Evolutionary conservation across 2,888 invertebrate genomes (phyloP).

Genomic region (Ecdyonurus torrentis): DNA sequence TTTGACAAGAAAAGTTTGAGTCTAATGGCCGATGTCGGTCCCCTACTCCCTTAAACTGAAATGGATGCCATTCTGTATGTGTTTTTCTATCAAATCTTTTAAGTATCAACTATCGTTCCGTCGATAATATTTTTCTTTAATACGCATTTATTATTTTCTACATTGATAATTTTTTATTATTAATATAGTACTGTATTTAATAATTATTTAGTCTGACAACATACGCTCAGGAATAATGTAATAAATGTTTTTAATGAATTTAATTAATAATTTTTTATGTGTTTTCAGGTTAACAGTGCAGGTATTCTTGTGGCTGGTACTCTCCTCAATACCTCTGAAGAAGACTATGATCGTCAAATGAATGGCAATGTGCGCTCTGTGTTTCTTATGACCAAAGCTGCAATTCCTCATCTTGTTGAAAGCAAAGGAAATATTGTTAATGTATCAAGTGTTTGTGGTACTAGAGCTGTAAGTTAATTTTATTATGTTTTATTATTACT

Average conservation of each 20-base stretch:
- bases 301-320: slow-evolving; percentile 27
- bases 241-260: neutral
- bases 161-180: too few species aligned
- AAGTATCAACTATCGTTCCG: too few species aligned
- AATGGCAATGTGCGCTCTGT: slow-evolving; percentile 32
- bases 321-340: slow-evolving; percentile 30
- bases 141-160: too few species aligned
- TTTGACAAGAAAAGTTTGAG: too few species aligned
- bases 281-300: slow-evolving; percentile 17
- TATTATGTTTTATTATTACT: too few species aligned
- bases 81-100: too few species aligned
- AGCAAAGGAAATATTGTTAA: slow-evolving; percentile 33
- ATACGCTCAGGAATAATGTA: too few species aligned
- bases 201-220: neutral
- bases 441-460: slow-evolving; percentile 38
- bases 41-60: too few species aligned
- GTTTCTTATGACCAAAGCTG: slow-evolving; percentile 28
- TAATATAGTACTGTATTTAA: neutral
- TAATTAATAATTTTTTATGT: neutral
- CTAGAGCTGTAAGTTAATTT: slow-evolving; percentile 30
- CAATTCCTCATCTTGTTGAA: slow-evolving; percentile 29
- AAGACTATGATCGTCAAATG: slow-evolving; percentile 34
- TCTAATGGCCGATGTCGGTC: too few species aligned
- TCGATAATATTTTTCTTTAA: neutral
- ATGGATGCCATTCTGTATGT: too few species aligned